Base-by-base conservation (phyloP, 1,140 invertebrate species). In the Stegodyphus mimosarum region DNA sequence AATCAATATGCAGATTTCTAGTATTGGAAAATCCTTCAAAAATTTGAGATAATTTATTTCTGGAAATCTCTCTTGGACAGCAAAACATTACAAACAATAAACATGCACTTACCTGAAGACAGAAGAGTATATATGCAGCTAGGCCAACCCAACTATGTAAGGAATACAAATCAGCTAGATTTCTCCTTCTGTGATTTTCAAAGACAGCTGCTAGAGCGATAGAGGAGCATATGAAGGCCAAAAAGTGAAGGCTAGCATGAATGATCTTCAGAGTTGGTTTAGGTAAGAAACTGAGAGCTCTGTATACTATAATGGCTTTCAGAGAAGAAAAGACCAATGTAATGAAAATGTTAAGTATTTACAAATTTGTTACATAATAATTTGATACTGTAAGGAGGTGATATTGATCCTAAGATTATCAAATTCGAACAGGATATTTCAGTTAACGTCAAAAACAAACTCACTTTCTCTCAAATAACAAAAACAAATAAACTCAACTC, bases 61-160 rank as follows among this genome's bases (percentile, higher is more conserved):
- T 33, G 33, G 33, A 33, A 33, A 33, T 33, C 33, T 33, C 33
- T 33, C 33, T 33, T 33, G 1, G 3, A 3, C 33, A 33, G 33
- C 33, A 33, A 33, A 33, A 33, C 33, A 33, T 33, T 33, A 33
- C 33, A 33, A 33, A 33, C 33, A 33, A 33, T 3, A 33, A 33
- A 33, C 33, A 33, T 3, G 33, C 33, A 33, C 48, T 90, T 90
- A 95, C 95, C 92, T 96, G 96, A 52, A 93, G 90, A 67, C 92
- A 91, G 90, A 96, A 97, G 86, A 96, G 89, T 86, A 95, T 92
- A 7, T 96, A 93, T 53, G 94, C 93, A 6, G 92, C 91, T 1
- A 97, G 89, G 0, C 96, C 96, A 75, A 98, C 88, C 96, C 96
- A 97, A 87, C 95, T 96, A 90, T 98, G 96, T 60, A 97, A 48